These are phyloP conservation scores for Triplophysa siluroides DNA, from an alignment of 2,113 vertebrate species.

Conservation along the genomic window DNA sequence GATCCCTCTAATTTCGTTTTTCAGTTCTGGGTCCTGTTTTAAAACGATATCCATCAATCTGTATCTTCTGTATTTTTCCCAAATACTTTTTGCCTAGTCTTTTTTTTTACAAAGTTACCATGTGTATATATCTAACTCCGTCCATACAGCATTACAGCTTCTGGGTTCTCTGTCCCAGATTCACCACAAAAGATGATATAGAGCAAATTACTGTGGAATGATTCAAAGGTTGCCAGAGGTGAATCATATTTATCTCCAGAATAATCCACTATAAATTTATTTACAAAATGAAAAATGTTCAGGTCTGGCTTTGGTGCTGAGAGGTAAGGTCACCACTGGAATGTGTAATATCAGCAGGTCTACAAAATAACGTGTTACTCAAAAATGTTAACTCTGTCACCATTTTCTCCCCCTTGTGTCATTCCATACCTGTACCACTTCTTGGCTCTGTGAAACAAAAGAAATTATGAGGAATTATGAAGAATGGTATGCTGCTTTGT, in stretches of 20 bases:
- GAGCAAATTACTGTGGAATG: conserved; percentile 12
- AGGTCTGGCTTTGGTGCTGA: conserved; percentile 7
- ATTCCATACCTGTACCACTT: too few species aligned
- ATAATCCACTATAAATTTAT: conserved; percentile 15
- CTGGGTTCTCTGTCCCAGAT: neutral
- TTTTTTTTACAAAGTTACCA: neutral
- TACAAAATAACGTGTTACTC: neutral
- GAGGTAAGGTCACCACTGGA: neutral
- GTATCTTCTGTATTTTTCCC: neutral
- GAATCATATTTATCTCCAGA: neutral
- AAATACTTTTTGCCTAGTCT: neutral
- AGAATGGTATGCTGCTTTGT: too few species aligned
- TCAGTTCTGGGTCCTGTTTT: too few species aligned
- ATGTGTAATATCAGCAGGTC: neutral
- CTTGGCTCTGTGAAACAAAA: too few species aligned
- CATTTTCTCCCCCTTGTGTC: too few species aligned
- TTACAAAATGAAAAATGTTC: neutral
- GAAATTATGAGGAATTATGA: too few species aligned
- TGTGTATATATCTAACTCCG: neutral
- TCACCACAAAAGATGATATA: conserved; percentile 41
- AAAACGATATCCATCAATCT: neutral
- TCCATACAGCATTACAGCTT: conserved; percentile 2
- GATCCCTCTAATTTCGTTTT: too few species aligned
- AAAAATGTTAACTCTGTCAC: too few species aligned
- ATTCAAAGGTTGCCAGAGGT: conserved; percentile 1